Evolutionary conservation across 2,888 invertebrate genomes (phyloP), one percentile per base, ranked within the genome.

Genomic region (Xylocampa areola): DNA sequence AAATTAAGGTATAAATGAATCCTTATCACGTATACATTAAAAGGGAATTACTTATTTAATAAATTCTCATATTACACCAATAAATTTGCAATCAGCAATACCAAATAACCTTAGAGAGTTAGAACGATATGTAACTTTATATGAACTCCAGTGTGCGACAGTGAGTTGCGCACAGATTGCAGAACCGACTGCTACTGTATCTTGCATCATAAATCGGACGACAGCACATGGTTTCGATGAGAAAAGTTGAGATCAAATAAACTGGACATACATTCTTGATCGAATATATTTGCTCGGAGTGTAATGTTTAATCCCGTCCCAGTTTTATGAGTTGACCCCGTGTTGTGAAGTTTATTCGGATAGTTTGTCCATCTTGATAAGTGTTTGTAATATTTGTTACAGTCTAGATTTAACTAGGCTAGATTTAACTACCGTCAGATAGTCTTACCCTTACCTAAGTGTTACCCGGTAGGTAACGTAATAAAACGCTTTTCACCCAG

Each of bases 131-230:
- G 36, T 11, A 32, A 54, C 43, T 33, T 33, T 66, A 67, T 50
- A 67, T 41, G 45, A 45, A 52, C 32, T 41, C 39, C 35, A 55
- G 40, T 16, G 35, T 44, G 30, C 36, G 55, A 39, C 36, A 61
- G 49, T 8, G 37, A 61, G 53, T 52, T 61, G 49, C 41, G 36
- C 53, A 58, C 45, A 68, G 66, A 73, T 76, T 73, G 73, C 59
- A 68, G 40, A 53, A 59, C 21, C 40, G 33, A 75, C 61, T 55
- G 63, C 65, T 57, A 48, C 55, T 61, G 65, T 68, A 75, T 74
- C 65, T 75, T 55, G 72, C 65, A 75, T 75, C 72, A 75, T 75
- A 71, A 75, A 75, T 71, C 62, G 71, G 59, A 45, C 58, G 72
- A 64, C 62, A 63, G 60, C 68, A 77, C 73, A 58, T 45, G 76